Evolutionary conservation across 2,797 vertebrate genomes (phyloP), one percentile per base, ranked within the genome.

Genomic region (Falco concolor): DNA sequence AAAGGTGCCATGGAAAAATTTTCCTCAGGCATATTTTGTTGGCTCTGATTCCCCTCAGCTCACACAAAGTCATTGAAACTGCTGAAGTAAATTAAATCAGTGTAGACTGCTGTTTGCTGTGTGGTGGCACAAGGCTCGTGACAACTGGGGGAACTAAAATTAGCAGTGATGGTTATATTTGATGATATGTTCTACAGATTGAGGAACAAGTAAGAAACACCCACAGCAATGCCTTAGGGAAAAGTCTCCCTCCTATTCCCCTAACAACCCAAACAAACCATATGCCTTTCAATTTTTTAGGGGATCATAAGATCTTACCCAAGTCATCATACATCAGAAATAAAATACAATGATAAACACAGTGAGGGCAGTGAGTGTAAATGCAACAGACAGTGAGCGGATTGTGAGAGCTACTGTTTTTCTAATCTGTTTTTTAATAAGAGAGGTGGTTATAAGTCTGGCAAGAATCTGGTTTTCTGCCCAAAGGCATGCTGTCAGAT

Each of bases 361-460:
- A 92, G 88, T 70, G 84, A 96, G 89, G 91, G 85, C n/a, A 5
- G 94, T 89, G 93, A 95, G 76, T 91, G 73, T 90, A 95, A 94
- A 93, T 15, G 59, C 87, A 97, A 95, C 94, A 85, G 69, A 57
- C 65, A 93, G 87, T 1, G 10, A 86, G 82, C 79, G 93, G 80
- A 96, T 97, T 96, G 92, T 34, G 23, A 97, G 94, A 89, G 92
- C 96, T 97, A 95, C 97, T 98, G 97, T 85, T 98, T 98, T 98
- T 97, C 95, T 95, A 97, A 98, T 98, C 90, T 97, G 74, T 56
- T 96, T 97, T 97, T 97, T 97, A 93, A 83, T 97, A 97, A 97
- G 94, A 96, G 82, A 96, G 90, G 95, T 98, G 89, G 94, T 97
- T 97, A 79, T 95, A 97, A 93, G 90, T 91, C 92, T 97, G 95